Conservation (phyloP, 2,888 invertebrate genomes). For the Neoaliturus tenellus region DNA sequence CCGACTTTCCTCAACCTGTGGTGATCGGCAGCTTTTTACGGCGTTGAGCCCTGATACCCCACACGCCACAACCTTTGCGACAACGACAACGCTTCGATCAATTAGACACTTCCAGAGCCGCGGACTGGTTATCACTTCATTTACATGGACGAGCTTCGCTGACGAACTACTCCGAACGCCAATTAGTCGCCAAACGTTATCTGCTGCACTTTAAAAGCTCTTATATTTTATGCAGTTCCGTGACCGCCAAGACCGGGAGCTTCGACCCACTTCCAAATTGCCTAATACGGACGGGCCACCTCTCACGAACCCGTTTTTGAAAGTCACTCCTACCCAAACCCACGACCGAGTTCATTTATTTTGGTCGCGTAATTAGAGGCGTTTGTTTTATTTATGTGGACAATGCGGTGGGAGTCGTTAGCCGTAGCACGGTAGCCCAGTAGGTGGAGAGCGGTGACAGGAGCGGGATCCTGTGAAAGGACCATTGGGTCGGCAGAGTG, state of each 20-base stretch:
- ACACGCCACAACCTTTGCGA: not conserved
- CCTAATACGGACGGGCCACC: conserved; percentile 9
- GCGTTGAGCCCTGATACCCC: not conserved
- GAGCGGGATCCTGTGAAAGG: not conserved
- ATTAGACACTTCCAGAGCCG: not conserved
- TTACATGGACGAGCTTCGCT: not conserved
- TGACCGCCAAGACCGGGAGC: conserved; percentile 38
- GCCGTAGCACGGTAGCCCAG: too few relatives aligned
- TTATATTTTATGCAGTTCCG: conserved; percentile 32
- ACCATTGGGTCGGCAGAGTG: not conserved
- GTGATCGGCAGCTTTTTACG: not conserved
- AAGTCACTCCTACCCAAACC: conserved; percentile 19
- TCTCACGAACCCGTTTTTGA: conserved; percentile 45
- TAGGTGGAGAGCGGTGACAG: not conserved
- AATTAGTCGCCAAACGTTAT: conserved; percentile 20
- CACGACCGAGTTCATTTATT: conserved; percentile 39
- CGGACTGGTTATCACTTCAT: conserved; percentile 13
- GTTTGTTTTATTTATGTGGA: conserved; percentile 45
- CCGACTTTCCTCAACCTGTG: too few relatives aligned
- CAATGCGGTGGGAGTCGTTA: not conserved
- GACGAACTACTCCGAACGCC: not conserved
- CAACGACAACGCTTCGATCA: not conserved
- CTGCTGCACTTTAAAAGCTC: conserved; percentile 29
- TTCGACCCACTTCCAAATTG: conserved; percentile 34
- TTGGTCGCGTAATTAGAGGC: conserved; percentile 31